Percentiles rank a stretch among this genome's conserved stretches.
These are phyloP conservation scores for Uropetala carovei DNA, from an alignment of 2,888 invertebrate genomes.

Conservation along the genomic window DNA sequence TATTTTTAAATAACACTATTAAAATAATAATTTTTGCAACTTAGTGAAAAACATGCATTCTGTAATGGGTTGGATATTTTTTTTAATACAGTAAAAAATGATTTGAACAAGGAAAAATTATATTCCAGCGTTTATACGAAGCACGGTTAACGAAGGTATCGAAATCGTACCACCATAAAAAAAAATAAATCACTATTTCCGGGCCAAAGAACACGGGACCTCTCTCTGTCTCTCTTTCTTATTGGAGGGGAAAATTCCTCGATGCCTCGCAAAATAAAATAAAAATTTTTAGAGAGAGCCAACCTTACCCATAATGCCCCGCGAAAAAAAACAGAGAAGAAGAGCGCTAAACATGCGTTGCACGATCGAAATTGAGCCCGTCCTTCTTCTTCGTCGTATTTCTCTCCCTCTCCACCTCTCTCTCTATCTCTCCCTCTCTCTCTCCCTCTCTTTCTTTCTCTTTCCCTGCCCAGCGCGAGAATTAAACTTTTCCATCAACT, in stretches of 20 bases:
- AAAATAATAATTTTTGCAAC: no score
- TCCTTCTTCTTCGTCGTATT: not conserved
- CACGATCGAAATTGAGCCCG: constrained; percentile 24
- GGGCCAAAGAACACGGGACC: not conserved
- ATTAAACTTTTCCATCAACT: constrained; percentile 55
- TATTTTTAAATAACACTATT: no score
- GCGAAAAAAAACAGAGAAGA: not conserved
- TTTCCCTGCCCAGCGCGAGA: not conserved
- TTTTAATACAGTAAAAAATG: no score
- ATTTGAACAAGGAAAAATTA: no score
- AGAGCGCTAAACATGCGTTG: constrained; percentile 15
- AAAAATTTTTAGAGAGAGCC: not conserved
- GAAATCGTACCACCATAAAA: not conserved
- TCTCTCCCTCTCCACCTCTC: not conserved
- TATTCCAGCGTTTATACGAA: no score
- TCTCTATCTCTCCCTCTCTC: not conserved
- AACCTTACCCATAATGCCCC: not conserved
- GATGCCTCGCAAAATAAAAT: not conserved
- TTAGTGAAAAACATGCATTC: no score
- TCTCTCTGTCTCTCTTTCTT: no score
- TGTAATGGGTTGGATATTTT: no score
- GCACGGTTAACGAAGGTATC: no score
- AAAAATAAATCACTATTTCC: not conserved
- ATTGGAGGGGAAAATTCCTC: not conserved
- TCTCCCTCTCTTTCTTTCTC: not conserved